Base-by-base conservation (phyloP, 2,888 invertebrate genomes). In the Gibbula magus region DNA sequence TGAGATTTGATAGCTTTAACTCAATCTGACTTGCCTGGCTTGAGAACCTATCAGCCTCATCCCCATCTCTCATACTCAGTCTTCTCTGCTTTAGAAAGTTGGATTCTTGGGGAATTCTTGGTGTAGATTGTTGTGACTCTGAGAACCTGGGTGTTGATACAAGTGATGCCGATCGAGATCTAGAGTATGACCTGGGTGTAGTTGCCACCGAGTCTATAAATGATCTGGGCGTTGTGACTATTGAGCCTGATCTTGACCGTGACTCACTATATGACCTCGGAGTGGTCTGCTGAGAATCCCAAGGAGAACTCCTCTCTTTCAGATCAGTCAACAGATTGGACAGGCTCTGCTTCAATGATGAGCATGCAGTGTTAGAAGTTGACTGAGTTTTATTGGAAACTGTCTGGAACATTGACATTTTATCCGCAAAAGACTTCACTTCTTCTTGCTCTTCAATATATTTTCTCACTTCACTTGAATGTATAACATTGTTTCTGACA, bases 281-380 rank as follows among this genome's bases (percentile, higher is more conserved):
- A 10, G 45, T 45, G 10, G 45, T 45, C 45, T 45, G 45, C 13
- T 45, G 45, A 13, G 45, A 45, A 45, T 45, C 45, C 45, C 45
- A 45, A 8, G 45, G 45, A 45, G 45, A 45, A 45, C 45, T 45
- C 13, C 35, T 35, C 20, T 35, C 35, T 70, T 70, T 70, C 70
- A 70, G 32, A 39, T 70, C 70, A 39, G 29, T 70, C 70, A 70
- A 70, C 18, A 70, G 70, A 35, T 70, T 70, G 16, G 70, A 70
- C 10, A 70, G 20, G 20, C 70, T 70, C 20, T 70, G n/a, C 39
- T 70, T 70, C 29, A 70, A 3, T 70, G 70, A 35, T 70, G 70
- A 70, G 35, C 35, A 35, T n/a, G 35, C 4, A 18, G 25, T 67
- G 67, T 18, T 35, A 16, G 29, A 18, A 16, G 3, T 5, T 18